A percentile compares a stretch with the other conserved stretches of the same genome.
Conservation (phyloP, 1,140 invertebrate species). For the Myzus persicae region DNA sequence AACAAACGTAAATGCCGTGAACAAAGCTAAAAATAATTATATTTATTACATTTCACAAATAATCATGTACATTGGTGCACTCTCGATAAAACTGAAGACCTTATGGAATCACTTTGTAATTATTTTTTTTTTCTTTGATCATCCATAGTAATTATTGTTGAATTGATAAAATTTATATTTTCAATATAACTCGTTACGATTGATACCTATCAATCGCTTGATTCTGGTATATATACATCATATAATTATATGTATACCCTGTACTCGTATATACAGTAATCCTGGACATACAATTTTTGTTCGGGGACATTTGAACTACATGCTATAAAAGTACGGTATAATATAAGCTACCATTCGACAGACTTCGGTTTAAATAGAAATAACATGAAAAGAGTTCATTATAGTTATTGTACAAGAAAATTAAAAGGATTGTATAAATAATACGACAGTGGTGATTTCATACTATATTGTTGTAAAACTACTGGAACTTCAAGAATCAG, state of each 20-base stretch:
- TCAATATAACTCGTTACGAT: not conserved
- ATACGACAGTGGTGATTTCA: not conserved
- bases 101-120: not conserved
- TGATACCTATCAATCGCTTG: not conserved
- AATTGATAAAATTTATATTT: slow-evolving; percentile 11
- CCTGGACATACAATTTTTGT: not conserved
- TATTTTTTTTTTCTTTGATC: slow-evolving; percentile 1
- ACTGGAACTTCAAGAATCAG: not conserved
- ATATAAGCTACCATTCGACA: not conserved
- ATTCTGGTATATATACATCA: not conserved
- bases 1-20: not conserved
- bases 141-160: not conserved
- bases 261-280: not conserved
- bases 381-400: slow-evolving; percentile 12
- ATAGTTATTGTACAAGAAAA: not conserved
- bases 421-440: not conserved
- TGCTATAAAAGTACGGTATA: not conserved
- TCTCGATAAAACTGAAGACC: not conserved
- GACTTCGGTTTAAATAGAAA: slow-evolving; percentile 3
- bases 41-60: not conserved
- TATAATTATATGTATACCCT: no score
- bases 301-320: not conserved
- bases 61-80: not conserved
- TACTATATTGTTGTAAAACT: not conserved
- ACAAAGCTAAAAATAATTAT: not conserved